Evolutionary conservation across 2,113 vertebrate genomes (phyloP), one percentile per base, ranked within the genome.

Genomic region (Seriola rivoliana): DNA sequence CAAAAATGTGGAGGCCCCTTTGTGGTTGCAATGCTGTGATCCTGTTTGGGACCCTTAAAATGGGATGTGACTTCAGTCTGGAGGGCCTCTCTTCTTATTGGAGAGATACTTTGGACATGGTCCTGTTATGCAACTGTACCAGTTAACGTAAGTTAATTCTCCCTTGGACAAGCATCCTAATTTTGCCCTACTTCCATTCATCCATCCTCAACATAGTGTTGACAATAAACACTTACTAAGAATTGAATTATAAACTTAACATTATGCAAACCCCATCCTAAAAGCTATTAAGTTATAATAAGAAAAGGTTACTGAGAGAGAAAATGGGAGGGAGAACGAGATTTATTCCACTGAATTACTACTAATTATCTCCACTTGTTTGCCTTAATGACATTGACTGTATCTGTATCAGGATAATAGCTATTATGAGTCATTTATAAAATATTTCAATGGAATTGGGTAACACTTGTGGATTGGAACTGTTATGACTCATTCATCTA

Each of bases 81-180:
- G 4, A 50, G 52, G 63, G 55, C 25, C 69, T 63, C 67, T 83
- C 48, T 60, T 60, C 36, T 81, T 52, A 72, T 80, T 60, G 60
- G 9, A 78, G 70, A 40, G 77, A 1, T 12, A 80, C 73, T 62
- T 36, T 10, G 32, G n/a, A 50, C 17, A 21, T 32, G 13, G 16
- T 32, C 21, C 5, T 42, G 14, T 88, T 80, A 87, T 34, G 71
- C 44, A 92, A 76, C 57, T 63, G 44, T 42, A 70, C 23, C 42
- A 55, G n/a, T 75, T 75, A 71, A 89, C 58, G 25, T 70, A 50
- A 89, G 63, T 23, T 75, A 52, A 88, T 79, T 58, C 23, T 17
- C n/a, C 19, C 40, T 50, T 68, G 66, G 64, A 58, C 16, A 36
- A 38, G 2, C 50, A 38, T 44, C 36, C 23, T 21, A 54, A 76